phyloP scores from a whole-genome alignment of 2,113 vertebrate species.

The Onychorhynchus coronatus region DNA sequence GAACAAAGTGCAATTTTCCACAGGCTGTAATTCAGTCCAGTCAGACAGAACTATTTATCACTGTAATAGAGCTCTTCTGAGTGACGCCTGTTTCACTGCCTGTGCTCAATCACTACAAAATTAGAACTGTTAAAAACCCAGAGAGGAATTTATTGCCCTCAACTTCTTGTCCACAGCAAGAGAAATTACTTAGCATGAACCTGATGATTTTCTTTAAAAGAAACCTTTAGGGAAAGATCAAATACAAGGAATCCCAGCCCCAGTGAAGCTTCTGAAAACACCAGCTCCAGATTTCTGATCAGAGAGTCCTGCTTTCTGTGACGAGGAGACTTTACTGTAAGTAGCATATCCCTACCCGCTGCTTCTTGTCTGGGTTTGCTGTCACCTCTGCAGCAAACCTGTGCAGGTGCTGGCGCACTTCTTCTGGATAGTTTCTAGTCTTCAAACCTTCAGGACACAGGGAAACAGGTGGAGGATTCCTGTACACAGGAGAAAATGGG shows the following conservation, averaged over 20 bases:
- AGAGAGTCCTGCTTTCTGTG: not conserved
- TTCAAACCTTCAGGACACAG: slow-evolving; percentile 65
- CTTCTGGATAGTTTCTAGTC: slow-evolving; percentile 42
- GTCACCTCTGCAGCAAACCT: slow-evolving; percentile 58
- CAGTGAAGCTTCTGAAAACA: not conserved
- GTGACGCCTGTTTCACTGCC: not conserved
- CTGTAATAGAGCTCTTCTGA: not conserved
- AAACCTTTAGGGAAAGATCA: not conserved
- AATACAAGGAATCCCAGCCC: not conserved
- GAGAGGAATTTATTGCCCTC: not conserved
- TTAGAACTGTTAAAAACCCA: not conserved
- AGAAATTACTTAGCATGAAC: not conserved
- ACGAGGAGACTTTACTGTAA: not conserved
- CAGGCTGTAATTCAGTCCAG: not conserved
- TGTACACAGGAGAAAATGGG: not conserved
- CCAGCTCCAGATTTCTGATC: fast-evolving
- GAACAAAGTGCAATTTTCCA: not conserved
- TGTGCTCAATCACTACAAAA: not conserved
- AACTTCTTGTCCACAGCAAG: not conserved
- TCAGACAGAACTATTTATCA: not conserved
- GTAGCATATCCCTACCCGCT: slow-evolving; percentile 43
- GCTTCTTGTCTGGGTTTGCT: slow-evolving; percentile 51
- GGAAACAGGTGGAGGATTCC: slow-evolving; percentile 68
- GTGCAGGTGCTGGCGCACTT: slow-evolving; percentile 30
- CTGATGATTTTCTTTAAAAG: not conserved